Percentiles rank a stretch among this genome's conserved stretches.
These are phyloP conservation scores for Oreochromis mossambicus DNA, from an alignment of 2,797 vertebrate genomes.

Conservation along the genomic window DNA sequence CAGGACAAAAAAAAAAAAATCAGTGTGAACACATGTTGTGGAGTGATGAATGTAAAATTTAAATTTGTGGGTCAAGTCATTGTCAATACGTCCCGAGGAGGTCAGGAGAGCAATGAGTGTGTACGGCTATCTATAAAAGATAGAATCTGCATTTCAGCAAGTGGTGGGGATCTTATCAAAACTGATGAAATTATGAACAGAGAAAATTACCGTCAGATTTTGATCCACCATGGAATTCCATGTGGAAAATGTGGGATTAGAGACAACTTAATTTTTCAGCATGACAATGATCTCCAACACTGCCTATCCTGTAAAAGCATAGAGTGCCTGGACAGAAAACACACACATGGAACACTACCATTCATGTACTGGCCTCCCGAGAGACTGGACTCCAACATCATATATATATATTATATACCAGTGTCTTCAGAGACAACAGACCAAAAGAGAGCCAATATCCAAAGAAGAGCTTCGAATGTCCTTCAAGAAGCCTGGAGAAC, in stretches of 20 bases:
- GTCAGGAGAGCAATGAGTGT: accelerated
- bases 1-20: not conserved
- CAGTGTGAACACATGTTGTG: accelerated
- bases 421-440: not conserved
- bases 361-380: not conserved
- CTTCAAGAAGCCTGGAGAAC: not conserved
- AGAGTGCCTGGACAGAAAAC: not conserved
- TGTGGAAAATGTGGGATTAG: not conserved
- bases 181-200: not conserved
- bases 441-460: not conserved
- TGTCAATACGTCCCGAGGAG: not conserved
- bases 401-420: not conserved
- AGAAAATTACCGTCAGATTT: not conserved
- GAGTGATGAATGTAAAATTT: not conserved
- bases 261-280: not conserved
- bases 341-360: not conserved
- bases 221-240: not conserved
- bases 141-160: not conserved
- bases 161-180: not conserved
- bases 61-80: accelerated
- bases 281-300: not conserved
- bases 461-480: not conserved
- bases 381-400: not conserved
- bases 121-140: not conserved
- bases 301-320: not conserved